These are phyloP conservation scores for Synanthedon formicaeformis DNA, from an alignment of 2,888 invertebrate genomes.

Conservation along the genomic window DNA sequence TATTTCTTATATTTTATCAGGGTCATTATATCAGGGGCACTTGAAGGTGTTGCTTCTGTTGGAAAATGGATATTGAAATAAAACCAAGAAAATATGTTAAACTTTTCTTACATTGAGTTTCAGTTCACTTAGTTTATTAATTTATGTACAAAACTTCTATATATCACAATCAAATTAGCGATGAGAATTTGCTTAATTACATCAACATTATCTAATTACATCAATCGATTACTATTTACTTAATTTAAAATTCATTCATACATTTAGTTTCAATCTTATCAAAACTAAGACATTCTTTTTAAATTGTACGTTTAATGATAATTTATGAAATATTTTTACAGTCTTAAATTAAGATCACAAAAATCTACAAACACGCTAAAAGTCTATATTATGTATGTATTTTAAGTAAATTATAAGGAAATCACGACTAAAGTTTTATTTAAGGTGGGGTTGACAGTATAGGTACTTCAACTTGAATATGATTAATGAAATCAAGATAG, in stretches of 20 bases:
- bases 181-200: conserved; percentile 30
- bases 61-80: too few relatives aligned
- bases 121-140: conserved; percentile 38
- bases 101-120: conserved; percentile 43
- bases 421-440: background rate
- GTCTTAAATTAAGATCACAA: background rate
- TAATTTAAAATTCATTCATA: conserved; percentile 8
- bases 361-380: background rate
- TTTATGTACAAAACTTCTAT: conserved; percentile 49
- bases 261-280: conserved; percentile 9
- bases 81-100: too few relatives aligned
- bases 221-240: conserved; percentile 27
- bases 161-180: conserved; percentile 63
- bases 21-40: too few relatives aligned
- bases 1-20: too few relatives aligned
- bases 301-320: background rate
- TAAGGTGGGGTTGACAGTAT: too few relatives aligned
- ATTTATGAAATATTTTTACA: background rate
- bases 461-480: too few relatives aligned
- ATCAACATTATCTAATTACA: conserved; percentile 37
- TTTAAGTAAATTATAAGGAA: background rate
- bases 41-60: too few relatives aligned
- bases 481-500: too few relatives aligned
- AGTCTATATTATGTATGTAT: background rate
- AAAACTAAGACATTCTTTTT: conserved; percentile 10